Base-by-base conservation (phyloP, 1,140 invertebrate genomes). In the Macrobrachium rosenbergii region DNA sequence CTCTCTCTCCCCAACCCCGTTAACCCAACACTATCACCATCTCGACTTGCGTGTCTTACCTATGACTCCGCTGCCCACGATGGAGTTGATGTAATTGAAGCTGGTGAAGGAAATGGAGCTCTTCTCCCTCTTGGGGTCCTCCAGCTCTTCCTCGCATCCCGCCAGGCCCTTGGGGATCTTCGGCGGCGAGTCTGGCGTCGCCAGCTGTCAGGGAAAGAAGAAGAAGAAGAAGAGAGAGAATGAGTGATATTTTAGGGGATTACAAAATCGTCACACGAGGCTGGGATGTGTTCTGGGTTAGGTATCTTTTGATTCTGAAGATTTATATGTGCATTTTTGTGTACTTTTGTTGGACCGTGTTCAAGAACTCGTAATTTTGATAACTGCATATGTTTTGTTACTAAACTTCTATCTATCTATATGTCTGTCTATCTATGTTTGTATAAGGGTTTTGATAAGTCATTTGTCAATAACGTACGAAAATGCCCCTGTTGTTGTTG, bases 1-100 rank as follows among this genome's bases (percentile, higher is more conserved):
- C n/a, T 45, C 45, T 28, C 79, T 19, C 28, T 23, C 17, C 3
- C 3, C 28, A 23, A 0, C 43, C 43, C 17, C 79, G 6, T 8
- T 21, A 37, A 63, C 19, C 73, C 73, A 45, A 19, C n/a, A 62
- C 52, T 21, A 62, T 59, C 10, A 10, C 14, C 12, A 28, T 21
- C 59, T 37, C 16, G 23, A 28, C 37, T 59, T 8, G 3, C 52
- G 12, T 0, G 8, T 87, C 93, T 93, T 92, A 96, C 96, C 96
- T 91, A 98, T 97, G 78, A 98, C 95, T 84, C 97, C 96, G 90
- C 96, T 97, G 75, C 96, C 97, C 87, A 97, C 95, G 90, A 98
- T 97, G n/a, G 96, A 97, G 92, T 98, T 98, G 91, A 98, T 96
- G 92, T 97, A 97, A 93, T 98, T 98, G 92, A 97, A 97, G 92